These are phyloP conservation scores for Epicampocera succincta DNA, from an alignment of 2,888 invertebrate genomes.

Conservation along the genomic window DNA sequence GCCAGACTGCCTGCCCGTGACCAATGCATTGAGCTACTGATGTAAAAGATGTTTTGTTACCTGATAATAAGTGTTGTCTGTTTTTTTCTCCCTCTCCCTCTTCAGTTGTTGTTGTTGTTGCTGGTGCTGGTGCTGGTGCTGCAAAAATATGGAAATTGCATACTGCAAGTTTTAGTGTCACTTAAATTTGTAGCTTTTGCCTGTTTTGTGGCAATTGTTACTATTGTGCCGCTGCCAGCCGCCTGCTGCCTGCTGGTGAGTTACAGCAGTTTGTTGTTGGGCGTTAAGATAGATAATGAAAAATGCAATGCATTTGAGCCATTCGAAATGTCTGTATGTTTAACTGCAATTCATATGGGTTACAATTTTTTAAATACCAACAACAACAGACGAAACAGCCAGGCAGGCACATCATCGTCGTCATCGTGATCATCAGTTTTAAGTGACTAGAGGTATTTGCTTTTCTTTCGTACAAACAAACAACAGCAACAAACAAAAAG, in stretches of 20 bases:
- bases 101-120: constrained; percentile 16
- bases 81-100: too few species aligned
- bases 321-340: constrained; percentile 2
- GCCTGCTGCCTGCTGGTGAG: background rate
- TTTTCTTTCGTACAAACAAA: constrained; percentile 36
- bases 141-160: constrained; percentile 69
- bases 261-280: constrained; percentile 55
- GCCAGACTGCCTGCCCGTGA: constrained; percentile 39
- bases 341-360: constrained; percentile 58
- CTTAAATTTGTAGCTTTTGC: constrained; percentile 63
- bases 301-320: constrained; percentile 29
- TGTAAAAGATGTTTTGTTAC: constrained; percentile 64
- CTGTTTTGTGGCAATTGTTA: constrained; percentile 30
- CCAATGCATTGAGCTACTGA: constrained; percentile 67
- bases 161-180: constrained; percentile 67
- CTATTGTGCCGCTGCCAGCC: background rate
- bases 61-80: constrained; percentile 64
- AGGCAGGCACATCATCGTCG: constrained; percentile 27
- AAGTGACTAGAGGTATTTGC: constrained; percentile 55
- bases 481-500: too few species aligned
- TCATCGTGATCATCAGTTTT: constrained; percentile 29
- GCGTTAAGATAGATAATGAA: constrained; percentile 61
- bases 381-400: constrained; percentile 45
- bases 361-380: constrained; percentile 64
- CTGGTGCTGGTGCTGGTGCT: constrained; percentile 37